Base-by-base conservation (phyloP, 2,797 vertebrate species). In the Cossypha caffra region DNA sequence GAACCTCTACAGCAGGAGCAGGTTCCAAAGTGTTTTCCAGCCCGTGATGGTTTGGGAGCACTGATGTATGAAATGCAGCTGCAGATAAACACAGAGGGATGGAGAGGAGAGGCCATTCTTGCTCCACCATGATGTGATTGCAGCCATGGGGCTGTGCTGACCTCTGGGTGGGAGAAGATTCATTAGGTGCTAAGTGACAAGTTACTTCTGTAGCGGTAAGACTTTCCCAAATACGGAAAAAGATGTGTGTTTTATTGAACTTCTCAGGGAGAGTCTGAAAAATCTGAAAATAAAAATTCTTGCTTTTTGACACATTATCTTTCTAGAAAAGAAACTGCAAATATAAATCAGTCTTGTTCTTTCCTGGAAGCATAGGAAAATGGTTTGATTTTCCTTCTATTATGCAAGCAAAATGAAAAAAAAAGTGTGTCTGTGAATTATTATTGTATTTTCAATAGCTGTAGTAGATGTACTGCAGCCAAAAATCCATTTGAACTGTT, bases 401-500 rank as follows among this genome's bases (percentile, higher is more conserved):
- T 40, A 54, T 45, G 38, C 13, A 50, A 81, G 35, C 12, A 45
- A 45, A 75, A 55, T 43, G 5, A 3, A 9, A 29, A 31, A 31
- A 37, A 66, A 61, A n/a, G 10, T 42, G 8, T 17, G 8, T 21
- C 37, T 59, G 6, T 88, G 73, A 90, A 48, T 92, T 96, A 86
- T 66, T 84, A 55, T 18, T 78, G 55, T n/a, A 66, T 52, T 95
- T 95, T 88, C 51, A 86, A 76, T 73, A 75, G 68, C 58, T 83
- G 33, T 33, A 55, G 8, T 80, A 62, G 57, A 68, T 68, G 47
- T 29, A 31, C 8, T 62, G 50, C 68, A 87, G 89, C 89, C 86
- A 96, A 88, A 92, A 88, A 42, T 38, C 28, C 75, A 26, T 77
- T 94, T 58, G 51, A 94, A 72, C 33, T 92, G 61, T 72, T 96